Evolutionary conservation across 2,888 invertebrate species (phyloP).

Genomic region (Ophion ventricosus): DNA sequence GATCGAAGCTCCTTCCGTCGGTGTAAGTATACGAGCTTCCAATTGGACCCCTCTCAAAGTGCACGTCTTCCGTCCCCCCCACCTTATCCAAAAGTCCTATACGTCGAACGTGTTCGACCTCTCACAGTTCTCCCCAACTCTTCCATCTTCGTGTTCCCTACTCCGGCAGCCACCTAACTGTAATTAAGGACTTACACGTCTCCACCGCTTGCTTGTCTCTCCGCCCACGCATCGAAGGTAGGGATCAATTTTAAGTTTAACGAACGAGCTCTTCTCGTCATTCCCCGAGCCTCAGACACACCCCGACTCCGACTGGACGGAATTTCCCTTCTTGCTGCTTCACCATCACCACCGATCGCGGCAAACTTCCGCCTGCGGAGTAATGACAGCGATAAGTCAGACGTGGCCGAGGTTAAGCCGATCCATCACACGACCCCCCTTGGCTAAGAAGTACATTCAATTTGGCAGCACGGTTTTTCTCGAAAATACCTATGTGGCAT

Average conservation of each 20-base stretch:
- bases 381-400: conserved; percentile 69
- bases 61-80: conserved; percentile 26
- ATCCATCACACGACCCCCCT: conserved; percentile 42
- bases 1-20: neutral
- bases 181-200: conserved; percentile 70
- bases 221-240: conserved; percentile 67
- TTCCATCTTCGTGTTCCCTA: conserved; percentile 31
- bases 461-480: neutral
- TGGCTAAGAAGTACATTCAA: conserved; percentile 14
- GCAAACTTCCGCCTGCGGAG: conserved; percentile 61
- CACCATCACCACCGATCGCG: conserved; percentile 50
- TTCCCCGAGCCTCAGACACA: conserved; percentile 52
- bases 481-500: neutral
- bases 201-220: conserved; percentile 53
- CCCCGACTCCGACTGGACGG: conserved; percentile 20
- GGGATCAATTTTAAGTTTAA: conserved; percentile 79
- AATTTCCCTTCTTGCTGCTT: conserved; percentile 29
- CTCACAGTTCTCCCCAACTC: conserved; percentile 51
- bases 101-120: conserved; percentile 51
- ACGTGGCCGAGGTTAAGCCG: conserved; percentile 61
- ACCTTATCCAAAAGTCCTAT: neutral
- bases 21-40: conserved; percentile 30
- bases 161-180: conserved; percentile 63
- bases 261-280: conserved; percentile 75
- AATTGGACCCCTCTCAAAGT: conserved; percentile 31